Conservation (phyloP, 92 coral and sea anemone species). For the Phymanthus crucifer region DNA sequence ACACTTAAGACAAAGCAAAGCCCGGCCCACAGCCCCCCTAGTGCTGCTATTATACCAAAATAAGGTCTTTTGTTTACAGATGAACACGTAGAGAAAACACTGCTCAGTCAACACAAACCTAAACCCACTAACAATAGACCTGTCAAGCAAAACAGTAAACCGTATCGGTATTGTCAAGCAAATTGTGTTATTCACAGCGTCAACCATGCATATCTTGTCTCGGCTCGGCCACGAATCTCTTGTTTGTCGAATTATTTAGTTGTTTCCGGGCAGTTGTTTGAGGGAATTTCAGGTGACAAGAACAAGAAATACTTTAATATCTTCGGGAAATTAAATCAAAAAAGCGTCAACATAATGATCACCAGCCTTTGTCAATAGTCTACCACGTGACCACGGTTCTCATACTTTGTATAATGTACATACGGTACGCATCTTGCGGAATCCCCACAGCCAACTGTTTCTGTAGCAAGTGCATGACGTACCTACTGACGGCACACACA, state of each 20-base stretch:
- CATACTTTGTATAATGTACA: too few relatives aligned
- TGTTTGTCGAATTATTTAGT: not conserved
- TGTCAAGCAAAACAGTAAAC: slow-evolving; percentile 21
- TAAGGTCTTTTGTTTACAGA: slow-evolving; percentile 28
- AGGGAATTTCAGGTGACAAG: not conserved
- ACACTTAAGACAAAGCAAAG: slow-evolving; percentile 2
- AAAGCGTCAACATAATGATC: not conserved
- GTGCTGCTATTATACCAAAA: slow-evolving; percentile 30
- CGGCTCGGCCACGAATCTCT: not conserved
- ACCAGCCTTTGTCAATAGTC: not conserved
- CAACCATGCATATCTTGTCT: slow-evolving; percentile 25
- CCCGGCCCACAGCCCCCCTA: slow-evolving; percentile 32
- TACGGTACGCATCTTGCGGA: too few relatives aligned
- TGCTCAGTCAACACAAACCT: slow-evolving; percentile 22
- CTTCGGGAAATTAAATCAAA: not conserved
- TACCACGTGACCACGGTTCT: too few relatives aligned
- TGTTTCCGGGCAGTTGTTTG: slow-evolving; percentile 33
- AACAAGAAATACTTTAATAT: not conserved
- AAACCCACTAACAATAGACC: slow-evolving; percentile 25
- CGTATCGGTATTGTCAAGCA: slow-evolving; percentile 20
- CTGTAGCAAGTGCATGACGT: not conserved
- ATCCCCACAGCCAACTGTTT: not conserved
- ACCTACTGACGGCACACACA: not conserved
- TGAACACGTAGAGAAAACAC: not conserved
- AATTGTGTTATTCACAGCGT: not conserved